Evolutionary conservation across 2,888 invertebrate species (phyloP).

Genomic region (Ichneumon xanthorius): DNA sequence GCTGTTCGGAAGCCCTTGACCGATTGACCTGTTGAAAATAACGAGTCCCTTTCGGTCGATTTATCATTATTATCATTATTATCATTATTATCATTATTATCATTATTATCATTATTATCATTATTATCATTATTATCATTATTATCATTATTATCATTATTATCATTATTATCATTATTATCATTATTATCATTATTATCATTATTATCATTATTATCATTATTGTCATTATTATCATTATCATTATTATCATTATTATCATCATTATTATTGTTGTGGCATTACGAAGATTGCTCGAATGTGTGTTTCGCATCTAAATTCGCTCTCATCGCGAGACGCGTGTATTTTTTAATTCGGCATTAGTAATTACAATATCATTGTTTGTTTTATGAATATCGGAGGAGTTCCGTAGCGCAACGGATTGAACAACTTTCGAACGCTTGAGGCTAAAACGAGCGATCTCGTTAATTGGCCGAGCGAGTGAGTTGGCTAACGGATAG

Average conservation of each 20-base stretch:
- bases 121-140: neutral
- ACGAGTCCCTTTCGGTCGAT: neutral
- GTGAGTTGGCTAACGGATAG: slow-evolving; percentile 17
- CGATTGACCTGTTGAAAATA: slow-evolving; percentile 1
- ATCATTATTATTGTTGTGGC: neutral
- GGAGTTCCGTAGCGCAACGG: neutral
- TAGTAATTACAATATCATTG: slow-evolving; percentile 7
- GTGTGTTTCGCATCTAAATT: neutral
- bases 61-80: neutral
- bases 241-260: neutral
- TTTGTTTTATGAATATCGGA: slow-evolving; percentile 18
- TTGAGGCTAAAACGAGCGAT: slow-evolving; percentile 6
- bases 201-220: neutral
- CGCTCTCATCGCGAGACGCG: neutral
- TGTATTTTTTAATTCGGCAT: neutral
- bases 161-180: neutral
- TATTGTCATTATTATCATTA: neutral
- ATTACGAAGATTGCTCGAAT: neutral
- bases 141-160: neutral
- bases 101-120: neutral
- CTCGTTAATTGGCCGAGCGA: slow-evolving; percentile 20
- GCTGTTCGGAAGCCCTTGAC: neutral
- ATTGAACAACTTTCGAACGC: slow-evolving; percentile 21
- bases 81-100: neutral
- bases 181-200: neutral